These are phyloP conservation scores for Hydrozoanthus gracilis DNA, from an alignment of 92 coral and sea anemone species.

Conservation along the genomic window DNA sequence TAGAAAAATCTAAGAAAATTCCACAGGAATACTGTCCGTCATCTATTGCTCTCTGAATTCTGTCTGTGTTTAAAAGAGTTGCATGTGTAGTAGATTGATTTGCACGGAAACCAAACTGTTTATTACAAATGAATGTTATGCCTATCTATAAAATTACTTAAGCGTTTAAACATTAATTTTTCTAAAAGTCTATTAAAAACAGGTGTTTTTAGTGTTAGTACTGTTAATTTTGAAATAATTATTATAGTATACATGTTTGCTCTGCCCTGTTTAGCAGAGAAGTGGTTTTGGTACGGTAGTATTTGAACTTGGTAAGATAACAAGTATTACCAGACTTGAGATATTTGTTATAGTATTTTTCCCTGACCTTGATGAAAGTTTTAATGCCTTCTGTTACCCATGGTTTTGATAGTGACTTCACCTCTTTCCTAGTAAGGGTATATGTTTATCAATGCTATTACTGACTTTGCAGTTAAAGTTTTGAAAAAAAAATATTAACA, in stretches of 20 bases:
- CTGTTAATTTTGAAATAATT: neutral
- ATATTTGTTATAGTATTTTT: neutral
- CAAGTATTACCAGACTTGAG: neutral
- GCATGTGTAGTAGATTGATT: no score
- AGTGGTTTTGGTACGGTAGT: constrained; percentile 1
- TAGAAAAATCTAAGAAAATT: no score
- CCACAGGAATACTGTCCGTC: no score
- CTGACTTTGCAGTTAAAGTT: neutral
- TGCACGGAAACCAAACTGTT: no score
- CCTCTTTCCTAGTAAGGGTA: neutral
- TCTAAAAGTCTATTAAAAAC: neutral
- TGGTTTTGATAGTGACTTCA: neutral
- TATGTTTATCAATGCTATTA: neutral
- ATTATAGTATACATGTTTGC: neutral
- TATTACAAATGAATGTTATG: no score
- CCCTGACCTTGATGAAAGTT: neutral
- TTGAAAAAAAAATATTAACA: neutral
- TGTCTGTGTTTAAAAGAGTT: no score
- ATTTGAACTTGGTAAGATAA: constrained; percentile 7
- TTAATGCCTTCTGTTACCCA: neutral
- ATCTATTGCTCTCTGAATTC: no score
- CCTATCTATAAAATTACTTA: no score
- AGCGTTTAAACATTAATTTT: no score
- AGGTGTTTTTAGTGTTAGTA: neutral
- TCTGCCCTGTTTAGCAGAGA: neutral